Base-by-base conservation (phyloP, 37 sponge, comb jelly and placozoan genomes). In the Agelas oroides region DNA sequence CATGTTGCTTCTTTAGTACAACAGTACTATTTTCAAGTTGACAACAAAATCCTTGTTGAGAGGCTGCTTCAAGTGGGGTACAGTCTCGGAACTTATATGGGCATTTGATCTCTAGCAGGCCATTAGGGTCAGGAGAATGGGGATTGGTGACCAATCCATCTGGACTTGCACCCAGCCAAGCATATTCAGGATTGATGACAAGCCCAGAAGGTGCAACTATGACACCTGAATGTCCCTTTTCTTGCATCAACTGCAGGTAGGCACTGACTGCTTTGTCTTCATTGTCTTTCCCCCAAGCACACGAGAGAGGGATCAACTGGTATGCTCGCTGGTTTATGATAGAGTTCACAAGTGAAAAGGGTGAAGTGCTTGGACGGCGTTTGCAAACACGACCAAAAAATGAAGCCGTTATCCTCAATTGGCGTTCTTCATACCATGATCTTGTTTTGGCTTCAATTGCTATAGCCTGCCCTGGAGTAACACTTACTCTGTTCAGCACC, bases 71-170 rank as follows among this genome's bases (percentile, higher is more conserved):
- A 15, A 27, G 27, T 30, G 25, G 56, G 53, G 28, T 76, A 32
- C 17, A 14, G 53, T 30, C 16, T 24, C 59, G 27, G 59, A 32
- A 28, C 53, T 54, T 76, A 17, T 31, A 76, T 58, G 76, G 76
- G 17, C 76, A 76, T 57, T 76, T 76, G 25, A 76, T 58, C 34
- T 76, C 56, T 54, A 74, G 59, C 28, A 76, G 59, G 76, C 59
- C 76, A 21, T 25, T 1, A 53, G 59, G 33, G 16, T 46, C 46
- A 58, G 19, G 21, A 57, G 28, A 25, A 76, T 25, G 27, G 59
- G 38, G 38, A 20, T 76, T 59, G 18, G 32, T 32, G 24, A 76
- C 76, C 37, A 76, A 53, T 54, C 59, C 30, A 5, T 76, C 76
- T 56, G 76, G 76, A 24, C 56, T 37, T 56, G 76, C 76, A 58